Evolutionary conservation across 1,140 invertebrate genomes (phyloP), one percentile per base, ranked within the genome.

Genomic region (Leptoteleia sp.): DNA sequence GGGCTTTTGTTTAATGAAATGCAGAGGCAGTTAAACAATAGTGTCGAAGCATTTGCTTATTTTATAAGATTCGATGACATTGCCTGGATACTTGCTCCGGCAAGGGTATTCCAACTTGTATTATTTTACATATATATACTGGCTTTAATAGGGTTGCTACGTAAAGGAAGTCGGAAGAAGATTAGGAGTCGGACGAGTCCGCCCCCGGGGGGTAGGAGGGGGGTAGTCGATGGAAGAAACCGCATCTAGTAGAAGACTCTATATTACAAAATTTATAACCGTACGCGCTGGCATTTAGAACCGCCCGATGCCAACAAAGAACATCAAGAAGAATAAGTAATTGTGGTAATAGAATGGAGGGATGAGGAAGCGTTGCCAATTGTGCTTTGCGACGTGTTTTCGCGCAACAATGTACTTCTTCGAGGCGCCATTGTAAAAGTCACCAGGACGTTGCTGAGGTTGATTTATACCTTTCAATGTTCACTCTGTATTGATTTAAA

Each of bases 181-280:
- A 72, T 72, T 62, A 72, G 57, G 48, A 72, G 37, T 25, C 35
- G 45, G 43, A 55, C 29, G 37, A 59, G 37, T 52, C 40, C 45
- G 15, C 65, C 17, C 45, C 43, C 48, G 42, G 55, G 55, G 33
- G 1, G n/a, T n/a, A n/a, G n/a, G n/a, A n/a, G n/a, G n/a, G n/a
- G n/a, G n/a, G n/a, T n/a, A n/a, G n/a, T n/a, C 54, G 38, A 31
- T 38, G 11, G 38, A 45, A 29, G 55, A 55, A 42, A 64, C 57
- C 68, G 35, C 57, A 72, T 64, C 57, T 33, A n/a, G n/a, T n/a
- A n/a, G n/a, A n/a, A 45, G 43, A 71, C 57, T 72, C 68, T 57
- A 72, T 72, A 72, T 64, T 48, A 33, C 50, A 50, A 64, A 73
- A 73, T 73, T 73, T 73, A 73, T 73, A 73, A 64, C 70, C 27